Base-by-base conservation (phyloP, 2,888 invertebrate genomes). In the Pterostichus madidus region DNA sequence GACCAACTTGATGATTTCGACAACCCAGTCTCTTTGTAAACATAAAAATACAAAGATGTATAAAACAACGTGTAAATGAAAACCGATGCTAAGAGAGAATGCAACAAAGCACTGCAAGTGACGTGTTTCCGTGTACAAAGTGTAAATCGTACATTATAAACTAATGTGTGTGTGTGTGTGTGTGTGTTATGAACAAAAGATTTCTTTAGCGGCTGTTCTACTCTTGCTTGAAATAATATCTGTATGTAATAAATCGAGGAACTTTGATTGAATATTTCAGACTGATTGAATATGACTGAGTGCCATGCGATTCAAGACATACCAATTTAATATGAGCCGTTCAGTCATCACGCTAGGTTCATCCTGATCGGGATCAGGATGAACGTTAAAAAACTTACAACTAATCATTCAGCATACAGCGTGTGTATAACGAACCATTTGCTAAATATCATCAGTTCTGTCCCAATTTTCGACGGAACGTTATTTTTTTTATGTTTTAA, bases 361-460 rank as follows among this genome's bases (percentile, higher is more conserved):
- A 75, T 32, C 17, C 75, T 75, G 52, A 39, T 2, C 32, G 31
- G 59, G 24, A 71, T 17, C 68, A 71, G 68, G 7, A 71, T 64
- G 64, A 59, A 59, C 31, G 64, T 53, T 56, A 77, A 56, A 77
- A 77, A 77, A 77, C 56, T 77, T 77, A 77, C 56, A 77, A 77
- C 56, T 56, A 77, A 39, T 77, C 77, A 77, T 46, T 46, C 68
- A 68, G 32, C 71, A 80, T 80, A 46, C 80, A 80, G 24, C 73
- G 46, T 73, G 73, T 73, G 49, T 73, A 73, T 84, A 84, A 84
- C 39, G 39, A 39, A 39, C 83, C 84, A 85, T 84, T 84, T 84
- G 80, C 84, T 83, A 85, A 85, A 85, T 85, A 86, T 86, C 86
- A 86, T 87, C 87, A 87, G 87, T 87, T 86, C 87, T 87, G 86